Conservation (phyloP, 1,140 invertebrate species). For the Eumaeus atala region DNA sequence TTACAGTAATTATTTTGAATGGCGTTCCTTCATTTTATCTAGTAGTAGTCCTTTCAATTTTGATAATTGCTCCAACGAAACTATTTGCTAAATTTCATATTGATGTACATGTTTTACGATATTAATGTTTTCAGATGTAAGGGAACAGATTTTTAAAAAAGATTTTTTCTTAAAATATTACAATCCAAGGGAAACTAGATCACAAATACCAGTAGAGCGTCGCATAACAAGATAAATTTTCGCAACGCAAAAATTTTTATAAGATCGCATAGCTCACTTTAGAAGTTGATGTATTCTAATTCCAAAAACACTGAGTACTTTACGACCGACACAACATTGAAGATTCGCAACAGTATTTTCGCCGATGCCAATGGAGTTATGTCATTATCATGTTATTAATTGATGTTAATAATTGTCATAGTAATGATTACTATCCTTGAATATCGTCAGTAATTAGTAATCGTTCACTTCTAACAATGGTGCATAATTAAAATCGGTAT, state of each 20-base stretch:
- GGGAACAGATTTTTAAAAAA: no score
- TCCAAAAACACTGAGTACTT: constrained; percentile 4
- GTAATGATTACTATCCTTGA: constrained; percentile 33
- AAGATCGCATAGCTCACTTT: constrained; percentile 39
- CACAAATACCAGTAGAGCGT: constrained; percentile 48
- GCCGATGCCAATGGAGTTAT: constrained; percentile 34
- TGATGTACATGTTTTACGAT: no score
- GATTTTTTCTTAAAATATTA: no score
- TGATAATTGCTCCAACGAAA: no score
- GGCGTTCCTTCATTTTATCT: no score
- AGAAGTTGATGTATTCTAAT: neutral
- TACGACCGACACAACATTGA: constrained; percentile 1
- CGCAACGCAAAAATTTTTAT: constrained; percentile 44
- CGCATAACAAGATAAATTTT: constrained; percentile 36
- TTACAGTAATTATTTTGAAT: no score
- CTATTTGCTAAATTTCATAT: no score
- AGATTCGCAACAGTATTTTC: constrained; percentile 43
- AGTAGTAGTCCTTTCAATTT: no score
- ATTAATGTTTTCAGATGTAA: no score
- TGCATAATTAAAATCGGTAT: constrained; percentile 38
- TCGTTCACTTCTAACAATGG: constrained; percentile 38
- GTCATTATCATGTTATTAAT: constrained; percentile 10
- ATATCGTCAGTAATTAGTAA: constrained; percentile 62
- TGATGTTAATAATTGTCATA: constrained; percentile 37
- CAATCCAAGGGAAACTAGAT: constrained; percentile 37